Conservation (phyloP, 1,140 invertebrate species). For the Anastrepha obliqua region DNA sequence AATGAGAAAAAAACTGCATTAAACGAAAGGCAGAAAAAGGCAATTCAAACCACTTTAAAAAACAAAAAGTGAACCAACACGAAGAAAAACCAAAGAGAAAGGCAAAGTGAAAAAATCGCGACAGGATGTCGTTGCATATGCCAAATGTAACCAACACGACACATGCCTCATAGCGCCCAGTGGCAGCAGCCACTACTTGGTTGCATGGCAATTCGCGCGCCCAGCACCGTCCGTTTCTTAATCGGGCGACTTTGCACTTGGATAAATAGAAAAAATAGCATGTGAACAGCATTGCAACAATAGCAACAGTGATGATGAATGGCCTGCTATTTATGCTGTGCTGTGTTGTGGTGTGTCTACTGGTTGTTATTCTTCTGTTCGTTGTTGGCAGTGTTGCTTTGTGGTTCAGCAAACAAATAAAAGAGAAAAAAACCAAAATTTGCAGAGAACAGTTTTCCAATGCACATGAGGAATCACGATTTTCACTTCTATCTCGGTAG, state of each 20-base stretch:
- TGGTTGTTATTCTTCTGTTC: not conserved
- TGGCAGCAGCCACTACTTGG: not conserved
- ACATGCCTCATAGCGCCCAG: not conserved
- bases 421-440: not conserved
- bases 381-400: not conserved
- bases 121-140: constrained; percentile 31
- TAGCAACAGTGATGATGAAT: constrained; percentile 39
- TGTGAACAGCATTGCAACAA: not conserved
- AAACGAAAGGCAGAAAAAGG: not conserved
- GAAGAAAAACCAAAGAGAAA: not conserved
- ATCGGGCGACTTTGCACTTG: not conserved
- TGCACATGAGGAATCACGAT: constrained; percentile 30
- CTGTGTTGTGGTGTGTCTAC: constrained; percentile 9
- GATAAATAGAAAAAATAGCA: not conserved
- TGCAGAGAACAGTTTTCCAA: constrained; percentile 19
- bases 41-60: not conserved
- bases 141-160: not conserved
- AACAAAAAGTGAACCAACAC: not conserved
- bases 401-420: constrained; percentile 22
- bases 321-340: constrained; percentile 23
- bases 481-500: constrained; percentile 21
- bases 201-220: not conserved
- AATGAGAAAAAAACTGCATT: not conserved
- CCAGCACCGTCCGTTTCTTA: not conserved
- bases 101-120: not conserved